Conservation (phyloP, 2,888 invertebrate species). For the Dione juno region DNA sequence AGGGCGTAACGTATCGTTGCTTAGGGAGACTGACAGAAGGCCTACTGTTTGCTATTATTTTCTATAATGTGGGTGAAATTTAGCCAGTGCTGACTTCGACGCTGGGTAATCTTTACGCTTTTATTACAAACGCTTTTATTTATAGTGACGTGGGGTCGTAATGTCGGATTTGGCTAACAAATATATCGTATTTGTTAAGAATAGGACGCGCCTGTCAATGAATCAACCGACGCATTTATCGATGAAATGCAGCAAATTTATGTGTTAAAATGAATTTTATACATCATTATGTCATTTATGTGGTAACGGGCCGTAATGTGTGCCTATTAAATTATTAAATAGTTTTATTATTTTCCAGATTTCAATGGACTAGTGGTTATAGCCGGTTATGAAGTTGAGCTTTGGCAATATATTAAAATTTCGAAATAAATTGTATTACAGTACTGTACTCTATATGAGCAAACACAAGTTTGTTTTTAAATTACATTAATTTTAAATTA, state of each 20-base stretch:
- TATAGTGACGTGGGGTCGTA: conserved; percentile 63
- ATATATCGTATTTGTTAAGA: conserved; percentile 79
- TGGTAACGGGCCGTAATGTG: conserved; percentile 45
- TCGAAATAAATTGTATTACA: too few relatives aligned
- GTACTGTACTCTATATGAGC: too few relatives aligned
- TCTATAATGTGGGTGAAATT: conserved; percentile 82
- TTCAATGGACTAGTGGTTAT: neutral
- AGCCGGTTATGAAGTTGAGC: neutral
- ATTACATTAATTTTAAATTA: too few relatives aligned
- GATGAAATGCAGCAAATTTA: conserved; percentile 70
- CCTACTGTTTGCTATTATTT: conserved; percentile 81
- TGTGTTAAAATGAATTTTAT: conserved; percentile 56
- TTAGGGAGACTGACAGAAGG: conserved; percentile 70
- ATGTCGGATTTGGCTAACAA: conserved; percentile 83
- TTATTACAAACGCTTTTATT: conserved; percentile 66
- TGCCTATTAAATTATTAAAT: conserved; percentile 20
- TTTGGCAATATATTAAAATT: too few relatives aligned
- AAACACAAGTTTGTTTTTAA: too few relatives aligned
- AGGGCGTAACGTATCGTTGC: conserved; percentile 75
- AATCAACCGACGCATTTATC: conserved; percentile 77
- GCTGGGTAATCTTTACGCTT: conserved; percentile 76
- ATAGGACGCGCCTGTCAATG: conserved; percentile 78
- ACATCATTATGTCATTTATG: conserved; percentile 54
- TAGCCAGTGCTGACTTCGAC: conserved; percentile 73
- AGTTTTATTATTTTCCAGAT: conserved; percentile 5